phyloP scores from a whole-genome alignment of 2,888 invertebrate genomes.

The Cylindroiulus punctatus region DNA sequence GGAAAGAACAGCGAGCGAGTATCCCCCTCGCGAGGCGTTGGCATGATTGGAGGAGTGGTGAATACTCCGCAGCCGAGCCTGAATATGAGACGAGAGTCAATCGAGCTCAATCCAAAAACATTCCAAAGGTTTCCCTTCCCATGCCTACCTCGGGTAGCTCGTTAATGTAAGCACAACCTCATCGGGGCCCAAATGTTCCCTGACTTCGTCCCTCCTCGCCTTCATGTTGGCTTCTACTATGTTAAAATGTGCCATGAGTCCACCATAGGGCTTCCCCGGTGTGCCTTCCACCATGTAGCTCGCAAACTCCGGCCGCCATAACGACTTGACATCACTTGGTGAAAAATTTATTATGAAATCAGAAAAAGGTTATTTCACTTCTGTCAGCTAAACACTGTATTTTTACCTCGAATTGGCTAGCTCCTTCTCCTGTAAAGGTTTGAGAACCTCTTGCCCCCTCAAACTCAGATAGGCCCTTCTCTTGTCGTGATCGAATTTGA shows the following conservation, averaged over 20 bases:
- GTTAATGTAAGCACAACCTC: slow-evolving; percentile 91
- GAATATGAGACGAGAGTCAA: slow-evolving; percentile 50
- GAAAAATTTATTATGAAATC: slow-evolving; percentile 51
- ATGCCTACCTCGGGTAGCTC: slow-evolving; percentile 84
- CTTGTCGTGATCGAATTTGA: slow-evolving; percentile 90
- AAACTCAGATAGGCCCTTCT: slow-evolving; percentile 85
- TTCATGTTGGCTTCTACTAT: slow-evolving; percentile 98
- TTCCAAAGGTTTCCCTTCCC: neutral
- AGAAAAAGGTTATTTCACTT: no score
- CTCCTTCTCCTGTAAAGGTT: slow-evolving; percentile 84
- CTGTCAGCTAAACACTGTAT: no score
- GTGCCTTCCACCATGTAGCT: slow-evolving; percentile 99
- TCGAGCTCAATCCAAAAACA: neutral
- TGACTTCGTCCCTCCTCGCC: slow-evolving; percentile 78
- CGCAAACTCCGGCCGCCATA: slow-evolving; percentile 98
- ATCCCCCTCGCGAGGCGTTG: slow-evolving; percentile 77
- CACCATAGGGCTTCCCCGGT: slow-evolving; percentile 88
- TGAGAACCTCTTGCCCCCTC: slow-evolving; percentile 82
- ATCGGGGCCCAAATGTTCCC: slow-evolving; percentile 75
- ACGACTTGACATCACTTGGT: slow-evolving; percentile 77
- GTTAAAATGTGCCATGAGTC: slow-evolving; percentile 94
- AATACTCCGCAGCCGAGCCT: slow-evolving; percentile 90
- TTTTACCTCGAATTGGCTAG: slow-evolving; percentile 76
- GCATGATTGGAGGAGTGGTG: slow-evolving; percentile 81
- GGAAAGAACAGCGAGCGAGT: slow-evolving; percentile 89